Percentiles rank a stretch among this genome's conserved stretches.
phyloP scores from a whole-genome alignment of 2,888 invertebrate genomes.

The Napeogenes sylphis region DNA sequence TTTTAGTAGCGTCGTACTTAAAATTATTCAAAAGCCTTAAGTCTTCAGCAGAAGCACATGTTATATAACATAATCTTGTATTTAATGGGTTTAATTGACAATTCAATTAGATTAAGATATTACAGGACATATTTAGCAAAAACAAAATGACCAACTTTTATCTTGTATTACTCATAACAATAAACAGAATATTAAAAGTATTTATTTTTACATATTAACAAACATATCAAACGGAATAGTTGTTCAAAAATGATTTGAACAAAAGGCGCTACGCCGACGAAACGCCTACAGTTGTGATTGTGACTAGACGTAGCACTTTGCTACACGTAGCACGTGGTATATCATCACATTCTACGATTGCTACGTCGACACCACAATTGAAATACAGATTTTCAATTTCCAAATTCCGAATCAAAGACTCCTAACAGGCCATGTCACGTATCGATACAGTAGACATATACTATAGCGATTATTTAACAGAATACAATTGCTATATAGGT shows the following conservation, averaged over 20 bases:
- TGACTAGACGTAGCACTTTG: conserved; percentile 3
- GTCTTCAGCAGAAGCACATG: too few relatives aligned
- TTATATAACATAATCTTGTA: too few relatives aligned
- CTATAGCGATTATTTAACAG: conserved; percentile 8
- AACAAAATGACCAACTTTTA: too few relatives aligned
- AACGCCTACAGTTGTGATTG: not conserved
- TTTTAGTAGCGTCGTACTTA: too few relatives aligned
- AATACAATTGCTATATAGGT: conserved; percentile 9
- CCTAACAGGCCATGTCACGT: conserved; percentile 45
- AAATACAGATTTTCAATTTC: conserved; percentile 57
- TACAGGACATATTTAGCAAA: too few relatives aligned
- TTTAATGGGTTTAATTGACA: too few relatives aligned
- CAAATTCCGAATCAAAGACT: conserved; percentile 51
- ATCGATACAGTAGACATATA: conserved; percentile 26
- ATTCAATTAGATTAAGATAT: too few relatives aligned
- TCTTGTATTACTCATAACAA: too few relatives aligned
- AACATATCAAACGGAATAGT: not conserved
- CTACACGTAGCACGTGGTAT: conserved; percentile 15
- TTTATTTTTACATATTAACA: too few relatives aligned
- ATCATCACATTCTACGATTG: conserved; percentile 20
- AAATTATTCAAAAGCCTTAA: too few relatives aligned
- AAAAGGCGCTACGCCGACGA: not conserved
- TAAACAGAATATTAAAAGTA: too few relatives aligned
- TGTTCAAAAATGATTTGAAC: not conserved
- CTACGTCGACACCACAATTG: conserved; percentile 52